Evolutionary conservation across 1,140 invertebrate species (phyloP), one percentile per base, ranked within the genome.

Genomic region (Sogatella furcifera): DNA sequence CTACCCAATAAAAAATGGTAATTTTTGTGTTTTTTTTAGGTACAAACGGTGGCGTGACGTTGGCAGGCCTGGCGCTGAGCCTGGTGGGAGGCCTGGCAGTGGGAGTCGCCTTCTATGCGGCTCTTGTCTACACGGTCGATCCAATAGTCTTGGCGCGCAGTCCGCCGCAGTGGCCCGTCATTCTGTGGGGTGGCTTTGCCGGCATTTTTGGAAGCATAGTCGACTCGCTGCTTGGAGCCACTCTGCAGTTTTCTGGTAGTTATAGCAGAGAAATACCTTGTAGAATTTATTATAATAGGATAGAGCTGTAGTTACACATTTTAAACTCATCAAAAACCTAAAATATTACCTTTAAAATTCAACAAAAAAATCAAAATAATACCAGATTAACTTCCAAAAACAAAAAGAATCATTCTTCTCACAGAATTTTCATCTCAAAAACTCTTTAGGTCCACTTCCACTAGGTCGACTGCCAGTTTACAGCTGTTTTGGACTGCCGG

Each of bases 221-320:
- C 46, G 92, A 95, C 75, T 95, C 91, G 0, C 58, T 92, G 14
- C 73, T 95, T 46, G 92, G 92, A 34, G 92, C 90, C 10, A 85
- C 86, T 11, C 69, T 92, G 38, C 92, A 94, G 73, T 95, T 84
- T 73, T 92, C 90, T 65, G 92, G 89, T 88, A 76, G 72, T 58
- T 17, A 49, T 38, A 56, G 22, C 38, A 38, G 14, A 28, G 14
- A 28, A n/a, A n/a, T n/a, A n/a, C n/a, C n/a, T n/a, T n/a, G n/a
- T n/a, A n/a, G n/a, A n/a, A n/a, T n/a, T n/a, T n/a, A n/a, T n/a
- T n/a, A n/a, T n/a, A n/a, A n/a, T n/a, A n/a, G n/a, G n/a, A n/a
- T n/a, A n/a, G n/a, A n/a, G n/a, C n/a, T n/a, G n/a, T n/a, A n/a
- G n/a, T n/a, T n/a, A n/a, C n/a, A n/a, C n/a, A n/a, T n/a, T n/a